Conservation (phyloP, 1,140 invertebrate genomes). For the Halotydeus destructor region DNA sequence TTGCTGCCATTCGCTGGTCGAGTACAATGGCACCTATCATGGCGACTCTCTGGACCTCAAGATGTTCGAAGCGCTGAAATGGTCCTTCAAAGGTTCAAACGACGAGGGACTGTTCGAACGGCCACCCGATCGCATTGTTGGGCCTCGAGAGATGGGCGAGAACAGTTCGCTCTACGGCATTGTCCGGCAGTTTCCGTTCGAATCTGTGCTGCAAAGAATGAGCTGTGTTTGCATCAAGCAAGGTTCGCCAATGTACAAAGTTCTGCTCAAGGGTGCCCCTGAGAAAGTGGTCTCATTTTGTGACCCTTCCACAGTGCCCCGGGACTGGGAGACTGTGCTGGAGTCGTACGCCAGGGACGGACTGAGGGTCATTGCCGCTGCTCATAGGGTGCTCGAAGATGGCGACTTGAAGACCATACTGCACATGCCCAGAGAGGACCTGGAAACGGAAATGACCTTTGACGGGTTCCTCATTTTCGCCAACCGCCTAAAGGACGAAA, state of each 20-base stretch:
- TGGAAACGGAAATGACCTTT: conserved; percentile 63
- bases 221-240: background rate
- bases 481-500: conserved; percentile 68
- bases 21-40: conserved; percentile 45
- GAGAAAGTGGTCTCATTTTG: conserved; percentile 56
- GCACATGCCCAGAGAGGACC: conserved; percentile 29
- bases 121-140: conserved; percentile 11
- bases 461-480: conserved; percentile 72
- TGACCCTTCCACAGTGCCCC: conserved; percentile 41
- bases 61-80: conserved; percentile 52
- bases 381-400: conserved; percentile 23
- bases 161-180: conserved; percentile 10
- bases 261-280: conserved; percentile 57
- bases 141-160: background rate
- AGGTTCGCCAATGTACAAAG: conserved; percentile 34
- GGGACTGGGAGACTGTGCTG: conserved; percentile 41
- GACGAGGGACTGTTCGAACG: background rate
- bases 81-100: conserved; percentile 8
- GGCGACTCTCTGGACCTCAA: conserved; percentile 64
- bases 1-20: conserved; percentile 55
- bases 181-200: conserved; percentile 18
- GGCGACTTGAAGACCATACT: conserved; percentile 10
- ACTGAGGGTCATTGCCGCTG: conserved; percentile 65
- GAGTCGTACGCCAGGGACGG: conserved; percentile 59
- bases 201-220: conserved; percentile 35